These are phyloP conservation scores for Nymphicus hollandicus DNA, from an alignment of 2,113 vertebrate genomes.

Conservation along the genomic window DNA sequence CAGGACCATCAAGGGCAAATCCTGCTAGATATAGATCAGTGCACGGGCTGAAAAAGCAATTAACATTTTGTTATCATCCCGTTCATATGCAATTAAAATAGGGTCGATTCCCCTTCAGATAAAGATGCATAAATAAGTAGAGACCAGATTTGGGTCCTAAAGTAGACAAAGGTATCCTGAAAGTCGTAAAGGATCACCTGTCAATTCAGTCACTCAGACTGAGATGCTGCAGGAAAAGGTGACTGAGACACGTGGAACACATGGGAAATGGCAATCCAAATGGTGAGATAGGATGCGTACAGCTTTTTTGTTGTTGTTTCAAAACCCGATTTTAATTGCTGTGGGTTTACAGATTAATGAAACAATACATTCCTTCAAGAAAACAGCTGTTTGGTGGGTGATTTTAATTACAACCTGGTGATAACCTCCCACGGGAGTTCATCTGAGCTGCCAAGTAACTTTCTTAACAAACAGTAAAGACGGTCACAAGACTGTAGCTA, in stretches of 20 bases:
- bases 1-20: constrained; percentile 22
- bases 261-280: background rate
- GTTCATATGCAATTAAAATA: constrained; percentile 38
- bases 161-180: constrained; percentile 24
- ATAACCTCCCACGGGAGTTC: background rate
- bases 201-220: background rate
- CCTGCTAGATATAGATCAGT: constrained; percentile 57
- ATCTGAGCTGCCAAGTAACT: background rate
- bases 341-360: constrained; percentile 10
- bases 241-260: background rate
- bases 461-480: background rate
- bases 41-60: constrained; percentile 46
- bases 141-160: constrained; percentile 14
- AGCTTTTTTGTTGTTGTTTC: background rate
- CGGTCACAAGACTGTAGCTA: background rate
- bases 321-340: background rate
- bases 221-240: background rate
- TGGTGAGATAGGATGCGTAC: background rate
- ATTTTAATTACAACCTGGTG: constrained; percentile 19
- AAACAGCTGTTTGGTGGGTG: constrained; percentile 19
- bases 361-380: constrained; percentile 6
- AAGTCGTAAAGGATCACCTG: background rate
- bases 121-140: constrained; percentile 32
- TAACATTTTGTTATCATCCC: constrained; percentile 44
- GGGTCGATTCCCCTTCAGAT: constrained; percentile 50